A percentile compares a stretch with the other conserved stretches of the same genome.
phyloP scores from a whole-genome alignment of 1,140 invertebrate species.

The Cyphomyrmex costatus region DNA sequence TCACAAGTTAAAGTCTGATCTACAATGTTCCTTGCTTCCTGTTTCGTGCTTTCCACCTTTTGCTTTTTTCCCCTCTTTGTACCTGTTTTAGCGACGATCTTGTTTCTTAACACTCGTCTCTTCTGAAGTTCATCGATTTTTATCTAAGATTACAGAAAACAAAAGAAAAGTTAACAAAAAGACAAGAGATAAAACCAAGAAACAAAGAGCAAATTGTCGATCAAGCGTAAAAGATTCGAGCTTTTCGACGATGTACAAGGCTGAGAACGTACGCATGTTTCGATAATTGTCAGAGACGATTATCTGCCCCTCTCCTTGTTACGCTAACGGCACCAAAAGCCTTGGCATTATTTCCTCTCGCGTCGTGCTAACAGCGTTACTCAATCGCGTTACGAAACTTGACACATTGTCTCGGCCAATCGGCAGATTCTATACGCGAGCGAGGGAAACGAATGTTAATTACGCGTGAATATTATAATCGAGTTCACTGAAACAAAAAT shows the following conservation, averaged over 20 bases:
- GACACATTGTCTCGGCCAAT: constrained; percentile 60
- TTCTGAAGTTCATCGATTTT: too few species aligned
- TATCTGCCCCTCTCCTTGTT: constrained; percentile 55
- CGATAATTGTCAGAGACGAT: constrained; percentile 62
- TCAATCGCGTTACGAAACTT: constrained; percentile 80
- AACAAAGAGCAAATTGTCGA: neutral
- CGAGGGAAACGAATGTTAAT: constrained; percentile 19
- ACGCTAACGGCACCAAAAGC: constrained; percentile 63
- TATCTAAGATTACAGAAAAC: too few species aligned
- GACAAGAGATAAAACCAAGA: too few species aligned
- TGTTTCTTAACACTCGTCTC: too few species aligned
- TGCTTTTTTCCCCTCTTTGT: too few species aligned
- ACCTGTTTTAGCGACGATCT: too few species aligned
- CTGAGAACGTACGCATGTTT: constrained; percentile 34
- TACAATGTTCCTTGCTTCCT: too few species aligned
- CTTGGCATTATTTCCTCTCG: constrained; percentile 81
- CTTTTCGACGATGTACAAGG: neutral
- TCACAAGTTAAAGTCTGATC: too few species aligned
- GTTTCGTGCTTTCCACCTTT: too few species aligned
- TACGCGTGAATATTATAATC: neutral
- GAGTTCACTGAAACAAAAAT: neutral
- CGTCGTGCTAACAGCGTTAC: constrained; percentile 75
- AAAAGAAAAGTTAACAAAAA: too few species aligned
- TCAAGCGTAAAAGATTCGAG: too few species aligned
- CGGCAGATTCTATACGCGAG: constrained; percentile 34